A percentile compares a stretch with the other conserved stretches of the same genome.
Conservation (phyloP, 2,888 invertebrate species). For the Agriopis marginaria region DNA sequence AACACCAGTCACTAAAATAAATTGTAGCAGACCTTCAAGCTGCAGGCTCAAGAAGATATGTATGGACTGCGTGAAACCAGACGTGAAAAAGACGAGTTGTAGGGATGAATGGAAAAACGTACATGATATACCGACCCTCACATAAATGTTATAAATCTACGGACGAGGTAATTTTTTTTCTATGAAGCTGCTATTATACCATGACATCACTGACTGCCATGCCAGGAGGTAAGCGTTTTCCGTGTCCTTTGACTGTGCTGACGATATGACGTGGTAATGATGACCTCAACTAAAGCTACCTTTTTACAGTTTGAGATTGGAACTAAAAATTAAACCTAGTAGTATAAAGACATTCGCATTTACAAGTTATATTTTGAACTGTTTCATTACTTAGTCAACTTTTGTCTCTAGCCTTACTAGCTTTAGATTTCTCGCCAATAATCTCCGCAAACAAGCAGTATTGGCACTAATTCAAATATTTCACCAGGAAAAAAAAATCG, state of each 20-base stretch:
- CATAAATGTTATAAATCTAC: too few species aligned
- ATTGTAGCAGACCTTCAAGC: too few species aligned
- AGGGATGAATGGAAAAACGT: too few species aligned
- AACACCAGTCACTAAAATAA: too few species aligned
- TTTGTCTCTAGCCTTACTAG: constrained; percentile 5
- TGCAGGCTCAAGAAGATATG: too few species aligned
- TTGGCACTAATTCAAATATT: constrained; percentile 63
- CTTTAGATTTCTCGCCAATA: constrained; percentile 38
- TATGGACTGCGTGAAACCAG: too few species aligned
- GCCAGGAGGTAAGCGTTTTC: neutral
- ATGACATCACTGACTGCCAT: neutral
- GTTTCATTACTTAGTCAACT: neutral
- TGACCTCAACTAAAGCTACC: neutral
- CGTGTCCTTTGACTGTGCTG: neutral
- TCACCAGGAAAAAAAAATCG: constrained; percentile 45
- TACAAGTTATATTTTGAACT: neutral
- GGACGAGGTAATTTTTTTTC: neutral
- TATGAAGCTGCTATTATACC: neutral
- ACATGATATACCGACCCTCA: too few species aligned
- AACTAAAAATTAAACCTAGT: neutral
- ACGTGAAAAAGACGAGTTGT: too few species aligned
- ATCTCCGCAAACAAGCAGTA: constrained; percentile 36
- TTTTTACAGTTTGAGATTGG: neutral
- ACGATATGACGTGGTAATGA: neutral
- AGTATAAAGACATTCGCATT: neutral